Base-by-base conservation (phyloP, 2,888 invertebrate genomes). In the Apocheima hispidaria region DNA sequence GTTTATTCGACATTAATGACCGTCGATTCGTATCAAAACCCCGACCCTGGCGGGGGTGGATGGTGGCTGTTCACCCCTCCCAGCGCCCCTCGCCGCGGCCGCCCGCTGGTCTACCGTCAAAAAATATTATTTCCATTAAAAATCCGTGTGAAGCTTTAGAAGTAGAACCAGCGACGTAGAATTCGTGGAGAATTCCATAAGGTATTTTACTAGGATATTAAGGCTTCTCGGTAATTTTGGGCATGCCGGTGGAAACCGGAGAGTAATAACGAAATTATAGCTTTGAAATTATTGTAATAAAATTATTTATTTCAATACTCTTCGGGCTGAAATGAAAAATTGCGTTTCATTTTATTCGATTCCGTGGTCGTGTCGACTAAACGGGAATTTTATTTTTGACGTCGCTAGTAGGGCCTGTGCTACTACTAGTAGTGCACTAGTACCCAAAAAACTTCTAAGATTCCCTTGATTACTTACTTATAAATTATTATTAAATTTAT, bases 1-100 rank as follows among this genome's bases (percentile, higher is more conserved):
- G 75, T 82, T 80, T 78, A 77, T 79, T 73, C 75, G 78, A 77
- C 78, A 77, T 78, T 83, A 82, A 83, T 81, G 81, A 81, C 75
- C 74, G 72, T 55, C 72, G 75, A 78, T 76, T 78, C 74, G 77
- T 78, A 76, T 73, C 75, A 72, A 72, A 46, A 67, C 62, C 66
- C 70, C 58, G 68, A 66, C 67, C 68, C 64, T 16, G 41, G 30
- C 10, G 43, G 12, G 55, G 46, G 26, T 10, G 26, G 41, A 40
- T 21, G 14, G 41, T 28, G 44, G n/a, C 3, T 4, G n/a, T 6
- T 10, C 1, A 26, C 21, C 54, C 38, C 23, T 43, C 1, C 30
- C 46, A 4, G 28, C 18, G n/a, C 1, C 20, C 21, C 16, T 33
- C 35, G n/a, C 30, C 26, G 41, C 50, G 12, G 20, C 50, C 50